Evolutionary conservation across 2,888 invertebrate genomes (phyloP).

Genomic region (Scrobipalpa atriplicella): DNA sequence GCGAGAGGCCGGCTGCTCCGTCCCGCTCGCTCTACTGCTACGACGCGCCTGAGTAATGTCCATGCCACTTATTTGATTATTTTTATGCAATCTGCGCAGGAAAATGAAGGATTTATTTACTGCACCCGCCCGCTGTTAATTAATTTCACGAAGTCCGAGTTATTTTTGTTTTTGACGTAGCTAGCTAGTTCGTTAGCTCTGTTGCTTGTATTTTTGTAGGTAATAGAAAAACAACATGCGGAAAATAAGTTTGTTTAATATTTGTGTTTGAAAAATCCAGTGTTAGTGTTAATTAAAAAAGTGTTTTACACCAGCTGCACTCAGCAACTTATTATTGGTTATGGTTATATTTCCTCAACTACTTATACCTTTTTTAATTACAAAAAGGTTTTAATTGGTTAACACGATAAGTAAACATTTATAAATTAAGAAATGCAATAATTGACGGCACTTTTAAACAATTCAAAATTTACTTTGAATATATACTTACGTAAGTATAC

Average conservation of each 20-base stretch:
- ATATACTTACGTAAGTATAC: too few relatives aligned
- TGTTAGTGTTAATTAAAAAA: constrained; percentile 9
- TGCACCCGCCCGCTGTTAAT: constrained; percentile 69
- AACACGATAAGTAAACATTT: too few relatives aligned
- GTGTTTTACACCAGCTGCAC: not conserved
- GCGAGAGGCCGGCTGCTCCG: constrained; percentile 45
- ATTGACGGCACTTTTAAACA: too few relatives aligned
- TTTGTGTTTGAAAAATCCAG: constrained; percentile 1
- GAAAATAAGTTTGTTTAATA: constrained; percentile 1
- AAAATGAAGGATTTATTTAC: constrained; percentile 77
- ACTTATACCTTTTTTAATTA: too few relatives aligned
- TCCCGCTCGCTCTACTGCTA: constrained; percentile 56
- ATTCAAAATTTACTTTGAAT: too few relatives aligned
- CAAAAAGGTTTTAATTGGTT: too few relatives aligned
- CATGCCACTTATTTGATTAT: constrained; percentile 81
- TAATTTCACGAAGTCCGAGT: constrained; percentile 64
- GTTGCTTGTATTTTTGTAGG: constrained; percentile 31
- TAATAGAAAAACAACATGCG: constrained; percentile 25
- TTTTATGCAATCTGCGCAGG: constrained; percentile 79
- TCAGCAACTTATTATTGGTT: not conserved
- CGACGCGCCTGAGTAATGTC: constrained; percentile 75
- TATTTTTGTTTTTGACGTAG: constrained; percentile 39
- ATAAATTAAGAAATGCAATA: too few relatives aligned
- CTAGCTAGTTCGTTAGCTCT: constrained; percentile 42
- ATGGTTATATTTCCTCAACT: too few relatives aligned